Evolutionary conservation across 1,140 invertebrate species (phyloP), one percentile per base, ranked within the genome.

Genomic region (Kradibia gibbosae): DNA sequence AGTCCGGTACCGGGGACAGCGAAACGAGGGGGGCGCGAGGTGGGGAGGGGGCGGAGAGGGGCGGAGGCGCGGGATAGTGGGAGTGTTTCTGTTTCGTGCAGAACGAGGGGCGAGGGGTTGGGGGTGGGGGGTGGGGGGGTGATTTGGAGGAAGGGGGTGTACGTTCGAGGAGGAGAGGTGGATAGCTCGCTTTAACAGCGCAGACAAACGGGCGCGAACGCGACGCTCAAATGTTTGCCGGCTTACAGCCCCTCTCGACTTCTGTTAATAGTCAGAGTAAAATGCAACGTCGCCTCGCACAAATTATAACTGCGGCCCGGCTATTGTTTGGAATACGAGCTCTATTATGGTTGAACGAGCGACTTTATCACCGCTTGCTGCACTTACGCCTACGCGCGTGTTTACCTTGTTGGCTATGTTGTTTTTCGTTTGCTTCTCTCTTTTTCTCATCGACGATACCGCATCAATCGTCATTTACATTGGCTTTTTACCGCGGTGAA

Each of bases 171-270:
- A 20, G 13, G 15, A 15, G 25, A 13, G 25, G n/a, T 7, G n/a
- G 57, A 31, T 11, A 39, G 84, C 85, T 83, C 85, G 83, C 85
- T 87, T 86, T 86, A 87, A 87, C 85, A 87, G 85, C 84, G 86
- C 83, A 83, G 34, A 36, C 31, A 28, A 36, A 22, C 34, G 62
- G 62, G 17, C 34, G 62, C 62, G 62, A 67, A 67, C 62, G 76
- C 83, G 84, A 84, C 82, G 83, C 86, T 87, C 82, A 82, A 85
- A 87, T 86, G 86, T 86, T 84, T 83, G 74, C 81, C 76, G 77
- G 62, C 82, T 57, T 78, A 83, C 62, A 81, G 60, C 34, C 73
- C 53, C 53, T 1, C 73, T 42, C 73, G 73, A 75, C 73, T 75
- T 77, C 57, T 77, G 55, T 77, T 77, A 77, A 77, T 77, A 77